These are phyloP conservation scores for Halictus quadricinctus DNA, from an alignment of 2,888 invertebrate species.

Conservation along the genomic window DNA sequence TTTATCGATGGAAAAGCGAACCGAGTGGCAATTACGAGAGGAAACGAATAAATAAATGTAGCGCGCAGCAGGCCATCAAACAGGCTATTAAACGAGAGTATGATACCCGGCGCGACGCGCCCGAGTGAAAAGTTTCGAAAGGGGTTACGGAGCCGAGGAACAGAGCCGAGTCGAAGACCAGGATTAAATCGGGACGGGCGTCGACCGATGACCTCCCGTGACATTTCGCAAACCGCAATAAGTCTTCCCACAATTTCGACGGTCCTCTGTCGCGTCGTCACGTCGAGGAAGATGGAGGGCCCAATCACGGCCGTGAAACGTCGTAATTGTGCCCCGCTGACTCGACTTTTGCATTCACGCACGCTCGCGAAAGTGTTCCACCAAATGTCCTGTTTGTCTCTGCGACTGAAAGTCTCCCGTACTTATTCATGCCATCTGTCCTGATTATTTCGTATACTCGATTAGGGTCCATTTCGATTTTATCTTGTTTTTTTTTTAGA, in stretches of 20 bases:
- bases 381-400: neutral
- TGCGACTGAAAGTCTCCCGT: neutral
- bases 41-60: slow-evolving; percentile 31
- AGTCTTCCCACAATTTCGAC: slow-evolving; percentile 64
- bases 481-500: neutral
- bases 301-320: slow-evolving; percentile 60
- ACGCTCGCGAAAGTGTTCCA: slow-evolving; percentile 33
- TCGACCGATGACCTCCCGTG: slow-evolving; percentile 55
- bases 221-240: slow-evolving; percentile 61
- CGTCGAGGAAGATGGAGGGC: slow-evolving; percentile 14
- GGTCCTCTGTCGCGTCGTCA: neutral
- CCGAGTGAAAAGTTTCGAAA: slow-evolving; percentile 36
- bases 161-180: slow-evolving; percentile 1
- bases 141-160: slow-evolving; percentile 29
- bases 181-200: slow-evolving; percentile 5
- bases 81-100: slow-evolving; percentile 7
- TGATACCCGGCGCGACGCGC: neutral
- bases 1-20: slow-evolving; percentile 14
- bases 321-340: slow-evolving; percentile 51
- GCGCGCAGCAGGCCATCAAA: slow-evolving; percentile 25
- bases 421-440: neutral
- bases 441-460: neutral
- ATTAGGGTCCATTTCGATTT: neutral
- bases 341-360: slow-evolving; percentile 43
- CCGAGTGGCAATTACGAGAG: neutral